Percentiles rank a stretch among this genome's conserved stretches.
phyloP scores from a whole-genome alignment of 2,888 invertebrate species.

The Saturnia japonica region DNA sequence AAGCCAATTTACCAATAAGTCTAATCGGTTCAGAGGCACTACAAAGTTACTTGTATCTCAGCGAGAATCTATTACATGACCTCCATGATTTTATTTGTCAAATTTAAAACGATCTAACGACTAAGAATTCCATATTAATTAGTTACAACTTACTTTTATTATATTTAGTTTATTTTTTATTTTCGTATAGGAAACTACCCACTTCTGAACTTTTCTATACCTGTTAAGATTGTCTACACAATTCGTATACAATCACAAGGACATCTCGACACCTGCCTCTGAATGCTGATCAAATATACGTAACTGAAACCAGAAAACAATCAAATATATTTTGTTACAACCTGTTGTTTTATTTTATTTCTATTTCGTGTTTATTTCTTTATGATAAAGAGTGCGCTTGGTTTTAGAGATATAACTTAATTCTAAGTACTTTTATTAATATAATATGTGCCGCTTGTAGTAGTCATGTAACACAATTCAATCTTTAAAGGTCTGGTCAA shows the following conservation, averaged over 20 bases:
- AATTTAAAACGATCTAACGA: neutral
- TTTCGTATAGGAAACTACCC: neutral
- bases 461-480: neutral
- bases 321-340: constrained; percentile 8
- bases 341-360: constrained; percentile 5
- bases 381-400: neutral
- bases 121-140: neutral
- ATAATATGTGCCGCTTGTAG: neutral
- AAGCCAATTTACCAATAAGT: neutral
- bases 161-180: neutral
- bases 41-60: neutral
- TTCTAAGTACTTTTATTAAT: neutral
- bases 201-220: neutral
- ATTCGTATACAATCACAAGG: constrained; percentile 26
- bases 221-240: constrained; percentile 23
- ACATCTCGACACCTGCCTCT: constrained; percentile 25
- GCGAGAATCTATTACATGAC: neutral
- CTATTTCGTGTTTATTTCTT: neutral
- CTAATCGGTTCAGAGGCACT: neutral
- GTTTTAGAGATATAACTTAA: neutral
- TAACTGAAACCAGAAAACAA: constrained; percentile 4
- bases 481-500: no score
- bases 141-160: neutral
- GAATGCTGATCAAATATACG: constrained; percentile 24
- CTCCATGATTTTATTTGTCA: neutral